These are phyloP conservation scores for Lycia hirtaria DNA, from an alignment of 2,888 invertebrate species.

Conservation along the genomic window DNA sequence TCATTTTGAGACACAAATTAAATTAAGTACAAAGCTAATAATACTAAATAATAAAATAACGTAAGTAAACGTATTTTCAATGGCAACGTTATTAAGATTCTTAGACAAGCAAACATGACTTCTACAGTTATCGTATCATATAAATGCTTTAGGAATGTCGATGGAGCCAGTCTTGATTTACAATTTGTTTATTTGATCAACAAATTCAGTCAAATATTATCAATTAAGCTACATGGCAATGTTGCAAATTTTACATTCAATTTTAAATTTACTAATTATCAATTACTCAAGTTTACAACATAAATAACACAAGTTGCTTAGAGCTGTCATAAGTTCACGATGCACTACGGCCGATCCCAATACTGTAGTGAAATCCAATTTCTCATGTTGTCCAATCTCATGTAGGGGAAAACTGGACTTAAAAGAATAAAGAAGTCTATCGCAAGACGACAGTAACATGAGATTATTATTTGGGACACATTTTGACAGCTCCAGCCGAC, in stretches of 20 bases:
- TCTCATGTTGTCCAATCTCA: too few relatives aligned
- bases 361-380: too few relatives aligned
- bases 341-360: too few relatives aligned
- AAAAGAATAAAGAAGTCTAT: too few relatives aligned
- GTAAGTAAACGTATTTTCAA: conserved; percentile 11
- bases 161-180: conserved; percentile 55
- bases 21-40: conserved; percentile 64
- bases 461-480: not conserved
- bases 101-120: not conserved
- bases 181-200: conserved; percentile 5
- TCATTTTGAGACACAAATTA: conserved; percentile 45
- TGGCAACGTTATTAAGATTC: not conserved
- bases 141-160: conserved; percentile 69
- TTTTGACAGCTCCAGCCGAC: not conserved
- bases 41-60: conserved; percentile 52
- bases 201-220: conserved; percentile 6
- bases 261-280: not conserved
- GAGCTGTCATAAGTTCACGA: too few relatives aligned
- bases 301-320: too few relatives aligned
- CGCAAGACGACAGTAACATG: too few relatives aligned
- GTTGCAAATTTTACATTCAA: not conserved
- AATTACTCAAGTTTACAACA: too few relatives aligned
- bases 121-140: conserved; percentile 4
- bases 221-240: not conserved
- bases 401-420: too few relatives aligned